Base-by-base conservation (phyloP, 2,888 invertebrate species). In the Chironomus riparius region DNA sequence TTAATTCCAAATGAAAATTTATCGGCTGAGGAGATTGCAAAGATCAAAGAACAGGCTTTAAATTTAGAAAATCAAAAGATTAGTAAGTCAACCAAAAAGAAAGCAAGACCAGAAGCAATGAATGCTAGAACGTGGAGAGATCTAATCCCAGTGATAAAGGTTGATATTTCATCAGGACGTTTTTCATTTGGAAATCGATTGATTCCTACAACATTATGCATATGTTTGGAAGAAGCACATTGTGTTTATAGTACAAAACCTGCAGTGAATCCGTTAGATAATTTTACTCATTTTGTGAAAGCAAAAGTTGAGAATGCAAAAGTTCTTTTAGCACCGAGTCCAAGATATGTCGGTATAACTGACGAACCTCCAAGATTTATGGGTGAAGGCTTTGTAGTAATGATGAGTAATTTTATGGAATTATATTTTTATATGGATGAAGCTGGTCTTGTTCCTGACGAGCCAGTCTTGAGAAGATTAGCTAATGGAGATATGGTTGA, bases 361-460 rank as follows among this genome's bases (percentile, higher is more conserved):
- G 97, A 97, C 84, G 96, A 96, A 80, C 97, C 98, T 0, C 98
- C 98, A 0, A 81, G 87, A 48, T 97, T 94, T 81, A 98, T 98
- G 98, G 98, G 98, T 4, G 97, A 97, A 85, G 98, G 98, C 0
- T 98, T 98, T 85, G 97, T 97, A 0, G 90, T 99, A 10, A 90
- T 98, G 87, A 97, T 97, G 82, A 95, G 97, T 2, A 97, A 97
- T 82, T 92, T 93, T 81, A 91, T 98, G 80, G 95, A 97, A 82
- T 87, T 98, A 24, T 97, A 97, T 83, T 97, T 96, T 84, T 97
- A 97, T 81, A 95, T 97, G 93, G 98, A 99, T 84, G 96, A 98
- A 83, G 92, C 97, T 73, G 97, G 97, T 2, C 83, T 94, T 72
- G 97, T 97, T 3, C 96, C 96, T 0, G 93, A 94, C 81, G 92